Conservation (phyloP, 2,113 vertebrate genomes). For the Ornithorhynchus anatinus region DNA sequence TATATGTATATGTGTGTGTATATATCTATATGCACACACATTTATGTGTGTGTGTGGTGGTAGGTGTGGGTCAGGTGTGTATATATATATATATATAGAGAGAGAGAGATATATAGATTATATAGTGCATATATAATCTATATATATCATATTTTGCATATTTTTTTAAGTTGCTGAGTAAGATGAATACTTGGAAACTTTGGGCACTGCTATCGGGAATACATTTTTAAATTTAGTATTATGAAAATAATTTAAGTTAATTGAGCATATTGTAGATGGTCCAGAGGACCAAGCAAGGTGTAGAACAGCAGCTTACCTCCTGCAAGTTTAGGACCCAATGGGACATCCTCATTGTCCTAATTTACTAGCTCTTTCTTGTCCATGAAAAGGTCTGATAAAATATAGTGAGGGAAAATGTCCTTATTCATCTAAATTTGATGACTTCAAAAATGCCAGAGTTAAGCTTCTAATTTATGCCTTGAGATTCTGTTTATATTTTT, state of each 20-base stretch:
- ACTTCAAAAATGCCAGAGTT: too few species aligned
- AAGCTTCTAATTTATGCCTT: too few species aligned
- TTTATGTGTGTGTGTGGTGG: too few species aligned
- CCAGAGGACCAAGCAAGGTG: constrained; percentile 27
- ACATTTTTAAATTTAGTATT: constrained; percentile 40
- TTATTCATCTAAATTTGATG: background rate
- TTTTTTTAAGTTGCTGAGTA: constrained; percentile 41
- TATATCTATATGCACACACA: too few species aligned
- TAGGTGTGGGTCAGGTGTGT: too few species aligned
- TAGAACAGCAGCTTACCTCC: constrained; percentile 9
- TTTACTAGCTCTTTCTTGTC: constrained; percentile 7
- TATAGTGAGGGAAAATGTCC: constrained; percentile 16
- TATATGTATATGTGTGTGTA: constrained; percentile 3
- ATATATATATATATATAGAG: too few species aligned
- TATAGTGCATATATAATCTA: too few species aligned
- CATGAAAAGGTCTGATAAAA: background rate
- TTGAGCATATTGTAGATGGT: constrained; percentile 25
- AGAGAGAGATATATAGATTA: too few species aligned
- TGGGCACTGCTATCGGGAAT: constrained; percentile 22
- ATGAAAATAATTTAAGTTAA: constrained; percentile 28
- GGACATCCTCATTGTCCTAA: constrained; percentile 4
- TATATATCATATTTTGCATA: constrained; percentile 48
- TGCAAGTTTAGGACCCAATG: constrained; percentile 16
- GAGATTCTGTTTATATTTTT: too few species aligned
- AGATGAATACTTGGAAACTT: constrained; percentile 43